phyloP scores from a whole-genome alignment of 2,888 invertebrate genomes.

The Lamellibrachia columna region DNA sequence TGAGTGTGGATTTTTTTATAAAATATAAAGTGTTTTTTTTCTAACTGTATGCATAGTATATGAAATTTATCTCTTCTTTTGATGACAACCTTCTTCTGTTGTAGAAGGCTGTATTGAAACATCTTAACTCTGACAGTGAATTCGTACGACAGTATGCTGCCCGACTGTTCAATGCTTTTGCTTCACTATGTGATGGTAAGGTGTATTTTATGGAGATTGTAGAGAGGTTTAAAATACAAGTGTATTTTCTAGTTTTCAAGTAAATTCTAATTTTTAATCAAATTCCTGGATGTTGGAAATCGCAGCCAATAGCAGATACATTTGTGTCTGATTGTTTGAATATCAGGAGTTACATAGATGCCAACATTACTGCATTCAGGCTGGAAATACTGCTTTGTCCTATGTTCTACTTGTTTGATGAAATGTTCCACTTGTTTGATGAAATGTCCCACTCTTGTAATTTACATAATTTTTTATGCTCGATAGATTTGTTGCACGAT shows the following conservation, averaged over 20 bases:
- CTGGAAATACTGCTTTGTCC: too few species aligned
- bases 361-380: too few species aligned
- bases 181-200: constrained; percentile 73
- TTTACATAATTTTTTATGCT: too few species aligned
- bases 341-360: too few species aligned
- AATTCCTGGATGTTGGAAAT: neutral
- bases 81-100: constrained; percentile 24
- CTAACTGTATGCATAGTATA: neutral
- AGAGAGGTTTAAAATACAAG: neutral
- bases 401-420: too few species aligned
- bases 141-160: constrained; percentile 70
- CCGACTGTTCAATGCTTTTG: constrained; percentile 74
- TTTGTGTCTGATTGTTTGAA: too few species aligned
- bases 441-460: too few species aligned
- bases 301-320: too few species aligned
- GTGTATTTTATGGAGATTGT: constrained; percentile 51
- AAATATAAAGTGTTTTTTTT: too few species aligned
- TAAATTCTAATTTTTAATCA: neutral
- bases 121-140: constrained; percentile 55
- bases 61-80: neutral
- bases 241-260: neutral
- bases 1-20: too few species aligned
- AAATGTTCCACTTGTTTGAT: too few species aligned
- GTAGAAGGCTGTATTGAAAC: constrained; percentile 58
- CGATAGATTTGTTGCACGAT: too few species aligned